phyloP scores from a whole-genome alignment of 2,888 invertebrate genomes.

The Andricus curvator region DNA sequence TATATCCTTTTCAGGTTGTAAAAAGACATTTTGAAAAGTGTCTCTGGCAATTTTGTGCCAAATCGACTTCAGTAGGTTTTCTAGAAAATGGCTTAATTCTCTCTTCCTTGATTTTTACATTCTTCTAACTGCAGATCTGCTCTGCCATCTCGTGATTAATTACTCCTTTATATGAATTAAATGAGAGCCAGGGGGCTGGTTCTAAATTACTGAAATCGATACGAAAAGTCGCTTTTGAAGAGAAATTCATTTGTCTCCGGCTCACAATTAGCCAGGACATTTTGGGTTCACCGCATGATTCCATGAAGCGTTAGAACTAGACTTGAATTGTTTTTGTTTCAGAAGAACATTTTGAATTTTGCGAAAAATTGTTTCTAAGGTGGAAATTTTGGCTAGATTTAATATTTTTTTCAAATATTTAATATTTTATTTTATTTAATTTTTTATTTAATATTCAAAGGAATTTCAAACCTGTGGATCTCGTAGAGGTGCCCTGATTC shows the following conservation, averaged over 20 bases:
- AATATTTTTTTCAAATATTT: too few species aligned
- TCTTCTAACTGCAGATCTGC: background rate
- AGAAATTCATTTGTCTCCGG: background rate
- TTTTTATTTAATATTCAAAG: slow-evolving; percentile 23
- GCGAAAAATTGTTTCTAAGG: slow-evolving; percentile 46
- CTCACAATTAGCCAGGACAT: background rate
- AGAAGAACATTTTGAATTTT: slow-evolving; percentile 41
- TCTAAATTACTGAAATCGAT: background rate
- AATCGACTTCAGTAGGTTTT: too few species aligned
- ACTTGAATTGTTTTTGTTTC: slow-evolving; percentile 53
- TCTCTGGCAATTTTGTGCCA: too few species aligned
- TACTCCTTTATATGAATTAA: background rate
- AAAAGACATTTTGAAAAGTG: too few species aligned
- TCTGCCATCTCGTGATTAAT: slow-evolving; percentile 1
- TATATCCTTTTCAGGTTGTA: too few species aligned
- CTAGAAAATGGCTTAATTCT: background rate
- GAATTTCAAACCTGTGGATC: slow-evolving; percentile 67
- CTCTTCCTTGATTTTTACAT: background rate
- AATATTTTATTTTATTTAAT: too few species aligned
- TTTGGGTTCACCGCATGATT: background rate
- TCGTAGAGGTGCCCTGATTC: slow-evolving; percentile 66
- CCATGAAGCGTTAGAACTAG: slow-evolving; percentile 46
- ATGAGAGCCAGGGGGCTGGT: background rate
- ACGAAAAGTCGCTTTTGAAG: background rate
- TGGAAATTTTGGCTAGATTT: slow-evolving; percentile 24